phyloP scores from a whole-genome alignment of 2,888 invertebrate genomes.

The Rotaria macrura region DNA sequence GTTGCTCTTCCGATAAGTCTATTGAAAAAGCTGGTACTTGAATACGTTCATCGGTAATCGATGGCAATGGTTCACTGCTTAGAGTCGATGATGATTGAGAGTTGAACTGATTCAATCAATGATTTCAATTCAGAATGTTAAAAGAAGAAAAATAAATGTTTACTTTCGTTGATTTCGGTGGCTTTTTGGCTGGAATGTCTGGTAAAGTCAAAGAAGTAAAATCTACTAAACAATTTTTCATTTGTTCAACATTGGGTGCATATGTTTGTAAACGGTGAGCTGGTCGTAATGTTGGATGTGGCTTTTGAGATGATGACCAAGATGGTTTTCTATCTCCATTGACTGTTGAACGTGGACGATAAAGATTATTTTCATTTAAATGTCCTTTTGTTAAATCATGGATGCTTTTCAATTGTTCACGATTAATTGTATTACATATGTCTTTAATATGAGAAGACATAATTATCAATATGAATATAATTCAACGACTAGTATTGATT shows the following conservation, averaged over 20 bases:
- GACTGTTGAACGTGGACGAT: not conserved
- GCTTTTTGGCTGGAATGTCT: not conserved
- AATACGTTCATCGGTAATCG: not conserved
- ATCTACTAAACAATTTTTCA: not conserved
- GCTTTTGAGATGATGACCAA: not conserved
- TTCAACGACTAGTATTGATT: no score
- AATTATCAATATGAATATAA: not conserved
- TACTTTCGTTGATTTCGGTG: not conserved
- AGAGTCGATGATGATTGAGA: not conserved
- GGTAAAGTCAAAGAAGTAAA: not conserved
- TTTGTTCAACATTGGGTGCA: not conserved
- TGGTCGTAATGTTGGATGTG: constrained; percentile 1
- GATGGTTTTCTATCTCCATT: not conserved
- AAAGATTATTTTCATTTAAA: constrained; percentile 17
- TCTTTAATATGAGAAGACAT: not conserved
- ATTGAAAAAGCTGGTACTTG: constrained; percentile 4
- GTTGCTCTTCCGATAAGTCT: not conserved
- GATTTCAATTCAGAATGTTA: no score
- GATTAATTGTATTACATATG: not conserved
- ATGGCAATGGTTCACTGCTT: not conserved
- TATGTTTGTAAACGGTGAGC: not conserved
- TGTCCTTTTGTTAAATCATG: constrained; percentile 1
- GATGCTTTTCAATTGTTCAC: not conserved
- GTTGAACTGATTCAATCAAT: not conserved
- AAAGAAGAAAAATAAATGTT: not conserved